Evolutionary conservation across 1,140 invertebrate species (phyloP), one percentile per base, ranked within the genome.

Genomic region (Liolophura sinensis): DNA sequence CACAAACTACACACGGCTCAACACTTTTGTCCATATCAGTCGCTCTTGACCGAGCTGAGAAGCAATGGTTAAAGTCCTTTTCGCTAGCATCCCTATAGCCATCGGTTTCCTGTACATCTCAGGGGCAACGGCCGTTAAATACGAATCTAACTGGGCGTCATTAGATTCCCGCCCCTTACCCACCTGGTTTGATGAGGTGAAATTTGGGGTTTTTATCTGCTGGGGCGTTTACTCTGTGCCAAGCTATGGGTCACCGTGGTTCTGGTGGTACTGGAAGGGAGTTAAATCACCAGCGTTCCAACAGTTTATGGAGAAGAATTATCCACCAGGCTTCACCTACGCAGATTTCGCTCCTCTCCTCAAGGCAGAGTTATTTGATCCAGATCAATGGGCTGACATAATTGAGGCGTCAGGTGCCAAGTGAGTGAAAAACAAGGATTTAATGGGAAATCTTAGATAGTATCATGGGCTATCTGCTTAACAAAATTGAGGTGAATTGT

Each of bases 61-160:
- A 40, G 9, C 31, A 5, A 40, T 40, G 31, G 31, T 40, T 40
- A 40, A 40, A 40, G 31, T 60, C 64, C 67, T 67, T 93, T 93
- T 94, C 31, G 31, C 31, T 5, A 40, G 9, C 31, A 9, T 40
- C 31, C 9, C 31, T 40, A 9, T 40, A 40, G 31, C 31, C 9
- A 40, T 40, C 31, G 31, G 3, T 40, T 5, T 40, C 31, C 3
- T 40, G 3, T 40, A 9, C 31, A 40, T 40, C 31, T 9, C 31
- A 40, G 3, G 9, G 3, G 31, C 31, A 24, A n/a, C n/a, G 7
- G 1, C 18, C 25, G 54, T 27, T n/a, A 60, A 60, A 51, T 70
- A 70, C 61, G 24, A 31, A 24, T 61, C 70, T 1, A 65, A 24
- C 7, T 82, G 81, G 81, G 52, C 69, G 0, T 82, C 81, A 31